These are phyloP conservation scores for Platyura marginata DNA, from an alignment of 1,140 invertebrate genomes.

Conservation along the genomic window DNA sequence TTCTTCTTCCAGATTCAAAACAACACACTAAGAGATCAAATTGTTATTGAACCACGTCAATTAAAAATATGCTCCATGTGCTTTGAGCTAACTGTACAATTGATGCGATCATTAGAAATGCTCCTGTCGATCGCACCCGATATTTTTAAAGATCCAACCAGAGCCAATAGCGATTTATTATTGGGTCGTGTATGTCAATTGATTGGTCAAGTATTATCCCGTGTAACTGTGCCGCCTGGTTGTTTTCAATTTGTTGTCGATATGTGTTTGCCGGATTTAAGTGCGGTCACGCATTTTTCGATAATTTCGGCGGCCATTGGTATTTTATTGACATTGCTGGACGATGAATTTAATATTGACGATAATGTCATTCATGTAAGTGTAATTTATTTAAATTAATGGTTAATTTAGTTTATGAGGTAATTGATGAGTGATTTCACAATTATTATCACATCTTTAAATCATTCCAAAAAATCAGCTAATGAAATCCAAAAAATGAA, in stretches of 20 bases:
- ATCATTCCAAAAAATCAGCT: too few relatives aligned
- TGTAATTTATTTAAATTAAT: too few relatives aligned
- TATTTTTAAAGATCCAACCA: slow-evolving; percentile 37
- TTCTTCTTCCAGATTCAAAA: slow-evolving; percentile 42
- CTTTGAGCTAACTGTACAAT: slow-evolving; percentile 49
- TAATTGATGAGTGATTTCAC: slow-evolving; percentile 1
- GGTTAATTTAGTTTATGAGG: too few relatives aligned
- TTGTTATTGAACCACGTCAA: slow-evolving; percentile 47
- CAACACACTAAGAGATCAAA: slow-evolving; percentile 31
- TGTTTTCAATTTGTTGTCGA: slow-evolving; percentile 50
- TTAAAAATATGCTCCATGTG: slow-evolving; percentile 71
- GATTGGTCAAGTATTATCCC: slow-evolving; percentile 25
- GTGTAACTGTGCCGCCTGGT: slow-evolving; percentile 44
- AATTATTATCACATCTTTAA: too few relatives aligned
- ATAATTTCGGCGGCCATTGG: slow-evolving; percentile 49
- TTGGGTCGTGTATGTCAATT: slow-evolving; percentile 43
- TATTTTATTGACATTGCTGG: slow-evolving; percentile 40
- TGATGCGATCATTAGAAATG: slow-evolving; percentile 67
- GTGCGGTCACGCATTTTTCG: slow-evolving; percentile 51
- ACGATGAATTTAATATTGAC: slow-evolving; percentile 28
- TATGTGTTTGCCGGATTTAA: slow-evolving; percentile 47
- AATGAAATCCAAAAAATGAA: too few relatives aligned
- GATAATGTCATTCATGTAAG: too few relatives aligned
- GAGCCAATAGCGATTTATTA: slow-evolving; percentile 39
- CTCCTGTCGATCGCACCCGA: slow-evolving; percentile 40